Base-by-base conservation (phyloP, 2,888 invertebrate species). In the Coelopa pilipes region DNA sequence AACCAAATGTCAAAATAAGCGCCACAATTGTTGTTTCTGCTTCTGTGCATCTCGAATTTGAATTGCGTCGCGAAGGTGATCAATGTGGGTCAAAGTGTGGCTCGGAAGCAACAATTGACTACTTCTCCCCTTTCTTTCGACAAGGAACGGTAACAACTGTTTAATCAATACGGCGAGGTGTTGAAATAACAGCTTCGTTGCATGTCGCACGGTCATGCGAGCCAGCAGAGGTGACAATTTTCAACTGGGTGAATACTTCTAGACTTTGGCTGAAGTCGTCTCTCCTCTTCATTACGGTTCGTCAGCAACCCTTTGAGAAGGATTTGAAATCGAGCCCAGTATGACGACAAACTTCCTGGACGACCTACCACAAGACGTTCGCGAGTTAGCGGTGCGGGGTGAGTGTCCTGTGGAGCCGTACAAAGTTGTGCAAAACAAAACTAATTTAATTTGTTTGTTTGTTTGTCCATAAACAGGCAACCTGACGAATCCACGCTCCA, bases 301-400 rank as follows among this genome's bases (percentile, higher is more conserved):
- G 50, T 9, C 11, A 66, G 15, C 59, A 69, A 21, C 47, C 50
- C 60, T 69, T 21, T 69, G 57, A 57, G 5, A 34, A 49, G 19
- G 15, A 60, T n/a, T 10, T 47, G 45, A 62, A 57, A 76, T 50
- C 69, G 34, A 34, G 34, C 34, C 34, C 34, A 34, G 34, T 34
- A 34, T 34, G 34, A 85, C 84, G 84, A 74, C 80, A 65, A 78
- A 80, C 76, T 86, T 86, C 75, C 77, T 84, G 72, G 83, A 82
- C 68, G 80, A 82, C 70, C 77, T 86, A 76, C 81, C 84, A 0
- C 63, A 46, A 73, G 79, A 78, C 76, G 77, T 84, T 45, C 81
- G 82, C 75, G 77, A 76, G 63, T 80, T 86, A 62, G 84, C 83
- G 0, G 78, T 79, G 68, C 81, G 77, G 71, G 82, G 85, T 85